phyloP scores from a whole-genome alignment of 2,797 vertebrate genomes.

The Rhinophrynus dorsalis region DNA sequence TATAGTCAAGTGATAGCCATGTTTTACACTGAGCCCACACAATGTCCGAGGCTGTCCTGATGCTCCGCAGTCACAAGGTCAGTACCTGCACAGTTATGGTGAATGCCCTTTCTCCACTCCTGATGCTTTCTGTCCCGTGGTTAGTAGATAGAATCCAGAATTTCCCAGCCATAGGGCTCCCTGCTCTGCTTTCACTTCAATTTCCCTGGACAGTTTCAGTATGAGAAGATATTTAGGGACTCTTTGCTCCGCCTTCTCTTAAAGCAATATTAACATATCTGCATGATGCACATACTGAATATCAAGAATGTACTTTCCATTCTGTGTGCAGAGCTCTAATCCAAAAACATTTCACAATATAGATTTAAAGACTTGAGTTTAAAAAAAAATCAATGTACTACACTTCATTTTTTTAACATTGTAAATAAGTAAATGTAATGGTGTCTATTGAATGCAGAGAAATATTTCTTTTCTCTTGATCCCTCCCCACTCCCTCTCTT shows the following conservation, averaged over 20 bases:
- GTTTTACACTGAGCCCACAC: neutral
- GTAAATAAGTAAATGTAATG: too few relatives aligned
- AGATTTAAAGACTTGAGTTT: too few relatives aligned
- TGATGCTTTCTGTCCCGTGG: neutral
- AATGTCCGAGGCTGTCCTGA: neutral
- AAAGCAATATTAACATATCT: conserved; percentile 17
- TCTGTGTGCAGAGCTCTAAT: too few relatives aligned
- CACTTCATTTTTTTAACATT: too few relatives aligned
- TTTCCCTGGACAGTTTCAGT: conserved; percentile 46
- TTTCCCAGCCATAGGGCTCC: neutral
- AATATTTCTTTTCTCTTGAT: too few relatives aligned
- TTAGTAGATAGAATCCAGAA: neutral
- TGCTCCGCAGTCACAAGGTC: neutral
- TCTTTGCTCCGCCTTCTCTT: conserved; percentile 27
- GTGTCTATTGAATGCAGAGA: too few relatives aligned
- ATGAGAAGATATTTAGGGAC: conserved; percentile 37
- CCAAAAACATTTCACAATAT: too few relatives aligned
- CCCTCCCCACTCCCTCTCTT: too few relatives aligned
- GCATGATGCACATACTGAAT: too few relatives aligned
- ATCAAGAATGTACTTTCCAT: too few relatives aligned
- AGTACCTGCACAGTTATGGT: neutral
- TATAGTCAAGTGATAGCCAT: neutral
- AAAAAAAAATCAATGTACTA: too few relatives aligned
- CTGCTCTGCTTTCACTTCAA: conserved; percentile 37
- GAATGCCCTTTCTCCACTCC: neutral